Base-by-base conservation (phyloP, 1,140 invertebrate genomes). In the Cydia amplana region DNA sequence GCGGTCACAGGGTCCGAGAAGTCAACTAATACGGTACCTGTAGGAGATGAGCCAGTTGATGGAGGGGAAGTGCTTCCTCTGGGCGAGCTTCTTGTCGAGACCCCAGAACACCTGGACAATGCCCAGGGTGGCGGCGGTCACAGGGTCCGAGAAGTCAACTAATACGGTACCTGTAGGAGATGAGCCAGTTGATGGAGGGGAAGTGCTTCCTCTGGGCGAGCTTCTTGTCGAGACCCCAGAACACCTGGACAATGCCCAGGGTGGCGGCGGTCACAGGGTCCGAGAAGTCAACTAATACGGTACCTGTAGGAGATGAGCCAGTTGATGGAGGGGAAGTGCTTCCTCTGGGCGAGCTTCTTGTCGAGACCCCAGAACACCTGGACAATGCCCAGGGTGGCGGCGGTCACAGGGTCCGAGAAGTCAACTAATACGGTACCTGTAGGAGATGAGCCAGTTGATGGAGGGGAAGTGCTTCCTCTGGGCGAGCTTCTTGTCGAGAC, bases 101-200 rank as follows among this genome's bases (percentile, higher is more conserved):
- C 99, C 99, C 99, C 99, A 99, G 94, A 99, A 99, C 90, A 99
- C 99, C 94, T 99, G 99, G 23, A 99, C 99, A 91, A 99, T 99
- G 96, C 98, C 98, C 72, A 99, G 95, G 25, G 99, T 99, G 75
- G 99, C 99, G 7, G 99, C 98, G 5, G 99, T 99, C 32, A 99
- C 99, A 77, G 99, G 99, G 95, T 99, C 99, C 43, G 99, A 99
- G 95, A 99, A 99, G 93, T 99, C 99, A 95, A 25, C 25, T 25
- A 25, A 25, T 25, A 25, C 28, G 18, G 18, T 49, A 95, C 93
- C 95, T 97, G 95, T 99, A 99, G 0, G 98, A 99, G 91, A 99
- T 99, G 74, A 99, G 95, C 99, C 99, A 99, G 93, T 99, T 99
- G 92, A 99, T 98, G 75, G 99, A 99, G 49, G 99, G 99, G 95